These are phyloP conservation scores for Desmophyllum pertusum DNA, from an alignment of 92 coral and sea anemone species.

Conservation along the genomic window DNA sequence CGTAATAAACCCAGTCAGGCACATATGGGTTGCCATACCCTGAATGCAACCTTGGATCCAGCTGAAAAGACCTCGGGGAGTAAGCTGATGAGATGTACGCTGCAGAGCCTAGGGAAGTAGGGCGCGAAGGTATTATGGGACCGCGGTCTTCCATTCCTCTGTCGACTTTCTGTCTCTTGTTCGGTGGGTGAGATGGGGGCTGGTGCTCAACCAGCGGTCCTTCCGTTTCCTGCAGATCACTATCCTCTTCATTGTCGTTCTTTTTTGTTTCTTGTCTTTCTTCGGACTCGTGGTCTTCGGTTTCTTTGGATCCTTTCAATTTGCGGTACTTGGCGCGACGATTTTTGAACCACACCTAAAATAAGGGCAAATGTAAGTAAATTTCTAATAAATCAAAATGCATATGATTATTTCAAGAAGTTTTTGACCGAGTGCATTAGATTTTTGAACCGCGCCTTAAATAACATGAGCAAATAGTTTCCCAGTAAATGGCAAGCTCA, in stretches of 20 bases:
- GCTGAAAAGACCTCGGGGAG: constrained; percentile 11
- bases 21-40: constrained; percentile 20
- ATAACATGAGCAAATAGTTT: background rate
- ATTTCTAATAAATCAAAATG: background rate
- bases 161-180: constrained; percentile 14
- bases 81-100: background rate
- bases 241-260: background rate
- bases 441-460: no score
- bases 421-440: background rate
- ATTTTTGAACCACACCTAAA: constrained; percentile 90
- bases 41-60: constrained; percentile 26
- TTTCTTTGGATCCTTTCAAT: constrained; percentile 58
- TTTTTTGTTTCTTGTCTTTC: constrained; percentile 14
- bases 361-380: background rate
- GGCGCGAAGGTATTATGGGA: constrained; percentile 17
- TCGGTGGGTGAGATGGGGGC: background rate
- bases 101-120: constrained; percentile 26
- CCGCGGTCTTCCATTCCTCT: background rate
- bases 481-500: background rate
- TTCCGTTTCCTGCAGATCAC: background rate
- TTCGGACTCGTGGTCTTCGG: constrained; percentile 30
- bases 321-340: constrained; percentile 86
- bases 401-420: background rate
- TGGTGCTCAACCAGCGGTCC: background rate
- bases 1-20: constrained; percentile 41